Conservation (phyloP, 2,888 invertebrate species). For the Ryuthela nishihirai region DNA sequence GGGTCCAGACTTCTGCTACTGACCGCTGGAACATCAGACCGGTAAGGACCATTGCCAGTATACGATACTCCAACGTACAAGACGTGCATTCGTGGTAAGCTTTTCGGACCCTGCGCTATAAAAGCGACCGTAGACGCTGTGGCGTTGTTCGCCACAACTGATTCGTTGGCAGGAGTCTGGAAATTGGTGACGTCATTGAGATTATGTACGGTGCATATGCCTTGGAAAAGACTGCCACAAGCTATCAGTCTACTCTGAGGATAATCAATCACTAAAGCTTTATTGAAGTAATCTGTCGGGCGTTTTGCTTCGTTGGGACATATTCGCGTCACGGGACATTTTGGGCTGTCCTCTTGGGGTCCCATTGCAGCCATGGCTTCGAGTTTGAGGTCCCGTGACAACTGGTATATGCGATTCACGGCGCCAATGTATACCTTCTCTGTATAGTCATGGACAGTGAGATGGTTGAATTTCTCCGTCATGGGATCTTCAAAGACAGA, state of each 20-base stretch:
- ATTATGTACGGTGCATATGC: conserved; percentile 82
- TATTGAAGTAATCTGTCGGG: conserved; percentile 85
- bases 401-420: conserved; percentile 85
- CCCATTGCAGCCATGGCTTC: conserved; percentile 69
- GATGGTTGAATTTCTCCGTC: conserved; percentile 66
- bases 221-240: conserved; percentile 70
- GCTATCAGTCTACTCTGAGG: conserved; percentile 81
- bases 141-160: conserved; percentile 93
- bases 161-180: conserved; percentile 67
- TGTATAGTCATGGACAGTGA: conserved; percentile 85
- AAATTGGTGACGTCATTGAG: conserved; percentile 83
- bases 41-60: conserved; percentile 85
- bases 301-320: conserved; percentile 72
- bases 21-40: conserved; percentile 90
- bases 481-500: conserved; percentile 30
- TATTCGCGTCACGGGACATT: conserved; percentile 70
- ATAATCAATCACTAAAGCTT: conserved; percentile 90
- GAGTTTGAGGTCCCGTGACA: conserved; percentile 78
- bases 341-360: conserved; percentile 81
- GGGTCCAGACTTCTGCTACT: conserved; percentile 85
- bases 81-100: conserved; percentile 73
- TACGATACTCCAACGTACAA: conserved; percentile 95
- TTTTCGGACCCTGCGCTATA: conserved; percentile 91
- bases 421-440: conserved; percentile 87
- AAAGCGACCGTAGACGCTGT: conserved; percentile 96